Base-by-base conservation (phyloP, 53 echinoderm and acorn worm species). In the Paelopatides confundens region DNA sequence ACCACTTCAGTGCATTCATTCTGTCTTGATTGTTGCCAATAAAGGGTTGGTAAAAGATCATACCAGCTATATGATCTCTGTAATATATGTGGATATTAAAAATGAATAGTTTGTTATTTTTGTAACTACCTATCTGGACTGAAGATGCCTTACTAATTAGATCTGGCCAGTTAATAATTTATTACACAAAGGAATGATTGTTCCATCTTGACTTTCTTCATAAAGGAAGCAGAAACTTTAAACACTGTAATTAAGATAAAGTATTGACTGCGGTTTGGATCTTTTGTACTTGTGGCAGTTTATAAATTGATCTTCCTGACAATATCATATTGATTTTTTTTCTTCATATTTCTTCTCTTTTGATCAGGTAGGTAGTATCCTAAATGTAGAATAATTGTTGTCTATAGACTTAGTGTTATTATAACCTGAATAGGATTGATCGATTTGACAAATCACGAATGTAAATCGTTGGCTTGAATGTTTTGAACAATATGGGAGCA, bases 361-460 rank as follows among this genome's bases (percentile, higher is more conserved):
- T 38, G 29, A 35, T 7, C 74, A 46, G 74, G 74, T 74, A 74
- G n/a, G n/a, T n/a, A n/a, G n/a, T n/a, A n/a, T n/a, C n/a, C 28
- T 28, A 21, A 46, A n/a, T 74, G 74, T 74, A 46, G 47, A 28
- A 39, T 74, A 74, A 74, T 74, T 74, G 69, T 74, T 38, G 39
- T 74, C 40, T 74, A 11, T 21, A 74, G 74, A 23, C 26, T 24
- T 43, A 58, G 6, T 74, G 74, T 74, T 74, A 39, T 74, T 74
- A 15, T 74, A 74, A 74, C 74, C 74, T 74, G 74, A 28, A 74
- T 74, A 74, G 74, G n/a, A 74, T 74, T 40, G 74, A 38, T 74
- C 74, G 39, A 40, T 74, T 46, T 38, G 36, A n/a, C 36, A 70
- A 37, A 35, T 17, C 32, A 23, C 17, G 21, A n/a, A 67, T 5